These are phyloP conservation scores for Ciconia boyciana DNA, from an alignment of 2,113 vertebrate genomes.

Conservation along the genomic window DNA sequence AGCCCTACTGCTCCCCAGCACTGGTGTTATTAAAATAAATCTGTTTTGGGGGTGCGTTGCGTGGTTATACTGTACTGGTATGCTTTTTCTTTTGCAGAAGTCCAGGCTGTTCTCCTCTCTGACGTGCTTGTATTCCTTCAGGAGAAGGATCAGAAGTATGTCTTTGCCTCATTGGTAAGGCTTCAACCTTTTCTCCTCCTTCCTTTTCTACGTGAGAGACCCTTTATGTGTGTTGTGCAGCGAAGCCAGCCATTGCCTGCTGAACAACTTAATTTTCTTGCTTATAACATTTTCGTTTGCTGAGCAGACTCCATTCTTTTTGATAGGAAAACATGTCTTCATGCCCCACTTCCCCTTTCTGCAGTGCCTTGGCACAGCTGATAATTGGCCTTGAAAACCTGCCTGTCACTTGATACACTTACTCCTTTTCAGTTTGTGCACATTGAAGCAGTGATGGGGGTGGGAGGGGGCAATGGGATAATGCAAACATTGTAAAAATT, in stretches of 20 bases:
- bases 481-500: neutral
- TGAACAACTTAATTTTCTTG: neutral
- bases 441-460: neutral
- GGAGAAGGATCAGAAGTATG: conserved; percentile 96
- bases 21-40: neutral
- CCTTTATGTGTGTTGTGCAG: neutral
- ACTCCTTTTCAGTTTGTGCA: neutral
- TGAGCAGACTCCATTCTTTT: neutral
- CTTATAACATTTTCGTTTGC: neutral
- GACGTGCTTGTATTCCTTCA: conserved; percentile 92
- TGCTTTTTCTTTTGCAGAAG: conserved; percentile 73
- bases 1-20: neutral
- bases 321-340: neutral
- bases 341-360: neutral
- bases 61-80: neutral
- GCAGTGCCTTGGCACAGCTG: neutral
- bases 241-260: neutral
- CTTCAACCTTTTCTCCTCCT: neutral
- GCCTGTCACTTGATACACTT: neutral
- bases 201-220: neutral
- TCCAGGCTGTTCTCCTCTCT: conserved; percentile 90
- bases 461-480: neutral
- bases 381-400: conserved; percentile 32
- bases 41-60: neutral
- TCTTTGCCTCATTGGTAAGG: conserved; percentile 93